These are phyloP conservation scores for Macroglossus sobrinus DNA, from an alignment of 2,113 vertebrate genomes.

Conservation along the genomic window DNA sequence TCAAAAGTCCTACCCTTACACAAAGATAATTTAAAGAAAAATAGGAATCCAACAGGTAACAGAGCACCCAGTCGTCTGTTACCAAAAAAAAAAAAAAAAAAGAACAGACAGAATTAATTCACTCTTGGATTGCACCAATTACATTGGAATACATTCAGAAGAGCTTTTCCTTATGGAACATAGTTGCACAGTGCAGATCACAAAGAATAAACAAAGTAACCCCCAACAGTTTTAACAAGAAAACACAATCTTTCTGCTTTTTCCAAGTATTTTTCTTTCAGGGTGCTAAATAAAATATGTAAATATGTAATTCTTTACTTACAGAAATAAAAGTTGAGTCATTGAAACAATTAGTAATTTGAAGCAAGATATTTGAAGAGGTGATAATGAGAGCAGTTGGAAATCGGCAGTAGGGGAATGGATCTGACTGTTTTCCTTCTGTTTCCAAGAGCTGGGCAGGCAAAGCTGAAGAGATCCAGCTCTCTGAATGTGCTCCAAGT, in stretches of 20 bases:
- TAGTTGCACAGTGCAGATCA: not conserved
- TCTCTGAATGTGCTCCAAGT: constrained; percentile 20
- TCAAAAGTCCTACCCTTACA: not conserved
- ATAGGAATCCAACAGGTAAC: not conserved
- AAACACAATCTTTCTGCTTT: not conserved
- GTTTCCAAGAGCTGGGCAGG: constrained; percentile 8
- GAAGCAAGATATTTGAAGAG: constrained; percentile 78
- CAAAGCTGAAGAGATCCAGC: not conserved
- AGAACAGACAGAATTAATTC: not conserved
- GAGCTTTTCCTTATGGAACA: not conserved
- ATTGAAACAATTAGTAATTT: constrained; percentile 81
- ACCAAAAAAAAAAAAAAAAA: not conserved
- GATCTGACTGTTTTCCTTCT: constrained; percentile 66
- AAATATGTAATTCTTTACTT: constrained; percentile 80
- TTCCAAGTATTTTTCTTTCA: constrained; percentile 72
- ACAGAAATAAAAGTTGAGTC: constrained; percentile 81
- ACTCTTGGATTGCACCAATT: constrained; percentile 8
- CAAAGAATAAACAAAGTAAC: constrained; percentile 16
- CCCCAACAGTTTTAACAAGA: constrained; percentile 13
- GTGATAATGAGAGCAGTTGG: constrained; percentile 74
- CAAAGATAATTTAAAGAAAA: not conserved
- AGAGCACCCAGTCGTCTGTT: not conserved
- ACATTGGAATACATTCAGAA: not conserved
- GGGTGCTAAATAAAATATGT: constrained; percentile 76
- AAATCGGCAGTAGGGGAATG: constrained; percentile 69